These are phyloP conservation scores for Corythoichthys intestinalis DNA, from an alignment of 2,113 vertebrate species.

Conservation along the genomic window DNA sequence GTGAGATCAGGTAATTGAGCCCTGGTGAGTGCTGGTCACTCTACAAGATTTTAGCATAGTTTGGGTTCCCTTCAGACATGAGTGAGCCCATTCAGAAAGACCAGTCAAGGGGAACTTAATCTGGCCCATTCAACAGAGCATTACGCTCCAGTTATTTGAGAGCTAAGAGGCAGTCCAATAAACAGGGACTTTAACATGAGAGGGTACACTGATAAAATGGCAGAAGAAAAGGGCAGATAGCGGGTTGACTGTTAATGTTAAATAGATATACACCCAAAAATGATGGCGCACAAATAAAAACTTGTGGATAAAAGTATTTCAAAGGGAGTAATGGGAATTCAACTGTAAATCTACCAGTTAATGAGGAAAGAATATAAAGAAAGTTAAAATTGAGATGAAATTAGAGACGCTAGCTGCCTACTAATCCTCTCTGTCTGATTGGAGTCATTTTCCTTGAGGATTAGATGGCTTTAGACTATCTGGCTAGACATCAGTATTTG, in stretches of 20 bases:
- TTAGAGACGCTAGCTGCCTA: constrained; percentile 57
- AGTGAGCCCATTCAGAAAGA: constrained; percentile 70
- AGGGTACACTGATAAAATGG: constrained; percentile 17
- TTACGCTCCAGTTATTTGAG: constrained; percentile 52
- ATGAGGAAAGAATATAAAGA: constrained; percentile 33
- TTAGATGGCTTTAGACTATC: constrained; percentile 64
- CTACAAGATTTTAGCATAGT: constrained; percentile 50
- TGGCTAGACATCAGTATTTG: constrained; percentile 66
- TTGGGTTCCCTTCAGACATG: constrained; percentile 74
- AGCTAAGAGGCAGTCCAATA: constrained; percentile 66
- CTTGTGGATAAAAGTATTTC: constrained; percentile 19
- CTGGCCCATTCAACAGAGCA: constrained; percentile 49
- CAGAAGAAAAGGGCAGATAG: constrained; percentile 6
- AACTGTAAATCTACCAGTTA: constrained; percentile 55
- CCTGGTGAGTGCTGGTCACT: constrained; percentile 61
- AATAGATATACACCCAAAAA: constrained; percentile 16
- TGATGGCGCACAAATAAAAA: constrained; percentile 13
- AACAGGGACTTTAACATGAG: constrained; percentile 65
- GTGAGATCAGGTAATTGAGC: constrained; percentile 61
- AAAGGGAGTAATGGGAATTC: constrained; percentile 31
- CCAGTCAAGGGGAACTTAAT: constrained; percentile 78
- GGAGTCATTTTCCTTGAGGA: constrained; percentile 71
- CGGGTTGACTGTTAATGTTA: constrained; percentile 13
- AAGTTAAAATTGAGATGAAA: constrained; percentile 77
- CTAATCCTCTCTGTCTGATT: constrained; percentile 69